Evolutionary conservation across 2,888 invertebrate genomes (phyloP).

Genomic region (Ditylenchus weischeri): DNA sequence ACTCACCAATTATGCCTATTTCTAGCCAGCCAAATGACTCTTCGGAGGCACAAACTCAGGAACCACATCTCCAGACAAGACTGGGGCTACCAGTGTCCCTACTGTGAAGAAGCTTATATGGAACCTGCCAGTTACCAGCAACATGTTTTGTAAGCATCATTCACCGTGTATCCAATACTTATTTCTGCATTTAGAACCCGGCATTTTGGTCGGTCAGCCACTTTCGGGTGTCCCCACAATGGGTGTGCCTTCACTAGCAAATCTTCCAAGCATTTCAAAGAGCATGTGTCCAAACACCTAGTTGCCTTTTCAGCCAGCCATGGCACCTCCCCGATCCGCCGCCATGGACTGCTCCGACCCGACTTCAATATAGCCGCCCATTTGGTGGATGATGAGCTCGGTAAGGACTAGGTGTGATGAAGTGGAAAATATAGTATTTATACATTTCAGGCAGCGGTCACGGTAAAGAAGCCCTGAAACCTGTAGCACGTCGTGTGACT

Average conservation of each 20-base stretch:
- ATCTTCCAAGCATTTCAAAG: constrained; percentile 51
- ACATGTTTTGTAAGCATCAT: constrained; percentile 49
- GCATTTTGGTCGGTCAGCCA: constrained; percentile 49
- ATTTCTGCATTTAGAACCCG: constrained; percentile 37
- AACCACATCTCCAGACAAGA: constrained; percentile 49
- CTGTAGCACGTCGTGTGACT: not conserved
- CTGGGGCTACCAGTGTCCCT: constrained; percentile 58
- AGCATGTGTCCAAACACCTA: constrained; percentile 49
- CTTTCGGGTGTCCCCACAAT: constrained; percentile 54
- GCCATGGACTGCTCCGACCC: not conserved
- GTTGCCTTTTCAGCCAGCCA: constrained; percentile 17
- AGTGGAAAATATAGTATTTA: not conserved
- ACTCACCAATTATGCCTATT: not conserved
- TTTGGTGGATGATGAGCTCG: constrained; percentile 42
- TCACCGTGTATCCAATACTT: not conserved
- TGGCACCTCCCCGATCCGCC: not conserved
- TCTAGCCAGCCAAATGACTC: constrained; percentile 58
- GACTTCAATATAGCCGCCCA: constrained; percentile 22
- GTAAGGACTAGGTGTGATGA: constrained; percentile 13
- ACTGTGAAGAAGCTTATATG: constrained; percentile 51
- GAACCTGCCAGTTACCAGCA: constrained; percentile 58
- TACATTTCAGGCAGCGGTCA: constrained; percentile 5
- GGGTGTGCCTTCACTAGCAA: constrained; percentile 49
- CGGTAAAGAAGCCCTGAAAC: constrained; percentile 15
- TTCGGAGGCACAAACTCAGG: constrained; percentile 54